A percentile compares a stretch with the other conserved stretches of the same genome.
phyloP scores from a whole-genome alignment of 2,113 vertebrate genomes.

The Copsychus sechellarum region DNA sequence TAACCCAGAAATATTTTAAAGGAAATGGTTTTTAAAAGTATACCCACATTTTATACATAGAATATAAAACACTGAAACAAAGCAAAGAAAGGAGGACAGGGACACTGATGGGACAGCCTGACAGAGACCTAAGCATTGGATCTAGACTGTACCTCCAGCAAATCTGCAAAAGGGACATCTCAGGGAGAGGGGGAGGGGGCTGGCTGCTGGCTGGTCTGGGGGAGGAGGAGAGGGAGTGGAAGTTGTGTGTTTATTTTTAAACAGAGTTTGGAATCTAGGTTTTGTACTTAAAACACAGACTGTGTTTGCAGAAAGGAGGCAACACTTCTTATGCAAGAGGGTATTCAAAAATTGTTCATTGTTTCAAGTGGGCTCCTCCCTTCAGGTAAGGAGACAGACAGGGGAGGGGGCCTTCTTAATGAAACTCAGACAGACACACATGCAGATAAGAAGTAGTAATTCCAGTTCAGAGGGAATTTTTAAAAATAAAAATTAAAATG shows the following conservation, averaged over 20 bases:
- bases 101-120: background rate
- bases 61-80: conserved; percentile 1
- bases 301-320: background rate
- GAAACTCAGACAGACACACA: background rate
- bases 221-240: background rate
- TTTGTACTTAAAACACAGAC: background rate
- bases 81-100: fast-evolving
- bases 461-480: background rate
- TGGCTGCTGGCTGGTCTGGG: background rate
- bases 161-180: background rate
- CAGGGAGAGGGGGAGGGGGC: too few relatives aligned
- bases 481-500: background rate
- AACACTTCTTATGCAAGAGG: background rate
- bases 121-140: background rate
- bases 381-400: background rate
- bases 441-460: conserved; percentile 2
- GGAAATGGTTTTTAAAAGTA: conserved; percentile 54
- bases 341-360: background rate
- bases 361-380: background rate
- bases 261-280: background rate
- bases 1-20: conserved; percentile 56
- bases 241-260: background rate
- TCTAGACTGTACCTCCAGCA: background rate
- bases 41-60: background rate
- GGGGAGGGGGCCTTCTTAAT: background rate